phyloP scores from a whole-genome alignment of 2,113 vertebrate species.

The Xenopus borealis region DNA sequence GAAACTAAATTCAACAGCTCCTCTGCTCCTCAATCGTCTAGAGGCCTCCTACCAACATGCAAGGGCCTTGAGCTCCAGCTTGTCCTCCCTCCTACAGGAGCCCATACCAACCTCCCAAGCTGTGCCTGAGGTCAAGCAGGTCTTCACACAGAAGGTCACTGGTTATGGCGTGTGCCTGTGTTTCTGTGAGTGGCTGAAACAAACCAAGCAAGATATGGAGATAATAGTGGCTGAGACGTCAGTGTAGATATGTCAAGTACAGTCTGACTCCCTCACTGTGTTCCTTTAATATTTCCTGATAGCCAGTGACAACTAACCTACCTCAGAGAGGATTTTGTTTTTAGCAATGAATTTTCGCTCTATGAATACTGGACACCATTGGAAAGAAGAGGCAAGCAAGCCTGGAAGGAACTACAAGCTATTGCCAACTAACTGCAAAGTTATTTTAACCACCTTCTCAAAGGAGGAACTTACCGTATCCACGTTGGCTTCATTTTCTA shows the following conservation, averaged over 20 bases:
- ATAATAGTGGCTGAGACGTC: constrained; percentile 11
- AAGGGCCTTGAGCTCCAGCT: constrained; percentile 1
- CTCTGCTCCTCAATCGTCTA: background rate
- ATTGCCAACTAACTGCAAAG: too few species aligned
- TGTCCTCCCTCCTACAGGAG: background rate
- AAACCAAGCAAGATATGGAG: constrained; percentile 6
- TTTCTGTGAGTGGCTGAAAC: constrained; percentile 7
- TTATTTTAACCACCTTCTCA: too few species aligned
- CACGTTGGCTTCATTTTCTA: too few species aligned
- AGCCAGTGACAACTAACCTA: constrained; percentile 11
- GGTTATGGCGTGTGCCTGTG: constrained; percentile 10
- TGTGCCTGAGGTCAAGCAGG: background rate
- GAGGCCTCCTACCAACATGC: background rate
- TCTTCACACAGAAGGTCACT: constrained; percentile 12
- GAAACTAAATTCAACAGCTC: background rate
- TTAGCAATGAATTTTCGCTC: background rate
- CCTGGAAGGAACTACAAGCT: too few species aligned
- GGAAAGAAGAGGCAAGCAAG: too few species aligned
- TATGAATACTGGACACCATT: too few species aligned
- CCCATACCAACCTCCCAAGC: background rate
- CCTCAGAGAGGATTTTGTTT: constrained; percentile 18
- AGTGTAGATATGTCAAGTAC: background rate
- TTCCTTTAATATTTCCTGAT: background rate
- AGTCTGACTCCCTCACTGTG: too few species aligned
- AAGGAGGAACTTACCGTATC: too few species aligned